Percentiles rank a stretch among this genome's conserved stretches.
Conservation (phyloP, 1,140 invertebrate species). For the Onthophagus taurus region DNA sequence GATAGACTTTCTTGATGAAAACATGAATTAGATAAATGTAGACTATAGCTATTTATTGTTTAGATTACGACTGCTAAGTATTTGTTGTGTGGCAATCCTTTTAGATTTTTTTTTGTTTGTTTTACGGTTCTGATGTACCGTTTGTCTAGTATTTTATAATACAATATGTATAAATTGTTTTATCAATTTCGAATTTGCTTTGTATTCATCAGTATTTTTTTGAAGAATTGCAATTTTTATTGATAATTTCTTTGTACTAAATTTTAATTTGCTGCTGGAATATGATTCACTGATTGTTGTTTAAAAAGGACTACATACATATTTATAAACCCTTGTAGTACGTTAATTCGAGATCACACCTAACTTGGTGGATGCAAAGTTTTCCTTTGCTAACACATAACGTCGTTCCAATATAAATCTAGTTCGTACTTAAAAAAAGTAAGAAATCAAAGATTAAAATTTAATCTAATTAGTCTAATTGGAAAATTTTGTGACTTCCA, state of each 20-base stretch:
- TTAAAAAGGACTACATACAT: constrained; percentile 25
- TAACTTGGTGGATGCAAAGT: constrained; percentile 12
- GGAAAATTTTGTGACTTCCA: constrained; percentile 14
- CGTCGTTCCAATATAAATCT: constrained; percentile 9
- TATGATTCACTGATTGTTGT: constrained; percentile 12
- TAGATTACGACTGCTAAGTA: constrained; percentile 8
- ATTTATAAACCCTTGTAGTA: constrained; percentile 25
- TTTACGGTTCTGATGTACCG: constrained; percentile 3
- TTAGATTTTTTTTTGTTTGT: constrained; percentile 7
- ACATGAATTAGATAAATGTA: too few species aligned
- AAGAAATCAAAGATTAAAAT: too few species aligned
- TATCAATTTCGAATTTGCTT: constrained; percentile 1
- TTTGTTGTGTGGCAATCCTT: constrained; percentile 10
- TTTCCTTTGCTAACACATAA: constrained; percentile 12
- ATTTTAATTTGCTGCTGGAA: too few species aligned
- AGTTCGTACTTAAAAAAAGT: too few species aligned
- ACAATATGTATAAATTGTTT: background rate
- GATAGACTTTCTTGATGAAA: too few species aligned
- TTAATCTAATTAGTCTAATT: constrained; percentile 7
- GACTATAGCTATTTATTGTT: constrained; percentile 16
- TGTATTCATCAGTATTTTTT: constrained; percentile 2
- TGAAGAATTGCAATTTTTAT: too few species aligned
- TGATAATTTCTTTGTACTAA: too few species aligned
- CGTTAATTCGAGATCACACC: constrained; percentile 16
- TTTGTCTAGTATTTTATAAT: background rate